Conservation (phyloP, 1,140 invertebrate genomes). For the Tenebrio molitor region DNA sequence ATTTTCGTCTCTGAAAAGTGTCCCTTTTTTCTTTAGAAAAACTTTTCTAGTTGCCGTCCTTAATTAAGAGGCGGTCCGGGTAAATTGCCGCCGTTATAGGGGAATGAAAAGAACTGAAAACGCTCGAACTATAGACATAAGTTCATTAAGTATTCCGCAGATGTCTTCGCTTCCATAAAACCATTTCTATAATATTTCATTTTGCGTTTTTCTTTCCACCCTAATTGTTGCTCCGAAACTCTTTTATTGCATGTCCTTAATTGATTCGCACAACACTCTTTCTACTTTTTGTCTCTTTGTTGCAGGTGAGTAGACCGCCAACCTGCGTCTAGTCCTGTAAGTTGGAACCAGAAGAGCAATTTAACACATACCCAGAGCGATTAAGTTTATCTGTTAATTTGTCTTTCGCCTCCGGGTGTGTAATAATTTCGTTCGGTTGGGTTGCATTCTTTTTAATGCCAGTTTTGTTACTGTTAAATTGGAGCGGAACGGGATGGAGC, state of each 20-base stretch:
- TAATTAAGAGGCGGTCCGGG: slow-evolving; percentile 43
- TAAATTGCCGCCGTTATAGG: slow-evolving; percentile 33
- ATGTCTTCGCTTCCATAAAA: slow-evolving; percentile 41
- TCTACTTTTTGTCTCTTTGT: slow-evolving; percentile 39
- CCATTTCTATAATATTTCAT: slow-evolving; percentile 44
- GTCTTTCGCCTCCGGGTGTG: background rate
- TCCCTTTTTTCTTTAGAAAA: slow-evolving; percentile 24
- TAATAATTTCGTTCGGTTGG: slow-evolving; percentile 22
- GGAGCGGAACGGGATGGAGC: slow-evolving; percentile 14
- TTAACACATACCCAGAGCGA: background rate
- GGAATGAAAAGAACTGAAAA: slow-evolving; percentile 46
- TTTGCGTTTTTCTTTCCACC: slow-evolving; percentile 17
- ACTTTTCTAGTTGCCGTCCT: slow-evolving; percentile 28
- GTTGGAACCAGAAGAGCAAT: background rate
- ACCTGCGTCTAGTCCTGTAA: background rate
- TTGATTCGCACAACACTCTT: background rate
- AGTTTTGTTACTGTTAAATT: slow-evolving; percentile 18
- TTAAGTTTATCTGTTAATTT: slow-evolving; percentile 1
- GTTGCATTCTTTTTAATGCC: slow-evolving; percentile 11
- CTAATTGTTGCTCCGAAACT: slow-evolving; percentile 21
- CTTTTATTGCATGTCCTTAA: slow-evolving; percentile 7
- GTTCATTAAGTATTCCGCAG: slow-evolving; percentile 44
- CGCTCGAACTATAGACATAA: slow-evolving; percentile 36
- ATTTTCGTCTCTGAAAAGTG: background rate
- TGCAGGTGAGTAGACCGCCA: slow-evolving; percentile 41